phyloP scores from a whole-genome alignment of 2,113 vertebrate genomes.

The Actenoides hombroni region DNA sequence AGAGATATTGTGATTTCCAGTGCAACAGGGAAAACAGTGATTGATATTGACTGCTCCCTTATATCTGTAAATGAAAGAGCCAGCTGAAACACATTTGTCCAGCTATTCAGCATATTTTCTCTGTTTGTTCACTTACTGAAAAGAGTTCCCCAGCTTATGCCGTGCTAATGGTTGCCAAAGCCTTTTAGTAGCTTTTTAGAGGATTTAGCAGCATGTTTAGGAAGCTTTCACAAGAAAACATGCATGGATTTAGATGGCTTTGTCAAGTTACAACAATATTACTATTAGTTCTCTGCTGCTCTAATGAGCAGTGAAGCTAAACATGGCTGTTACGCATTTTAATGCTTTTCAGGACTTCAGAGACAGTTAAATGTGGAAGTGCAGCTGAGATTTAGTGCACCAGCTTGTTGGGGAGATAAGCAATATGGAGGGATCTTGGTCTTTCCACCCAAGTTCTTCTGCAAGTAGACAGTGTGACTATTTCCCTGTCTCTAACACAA shows the following conservation, averaged over 20 bases:
- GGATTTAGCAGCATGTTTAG: conserved; percentile 77
- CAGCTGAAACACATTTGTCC: conserved; percentile 77
- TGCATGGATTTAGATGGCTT: conserved; percentile 73
- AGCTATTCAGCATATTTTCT: conserved; percentile 77
- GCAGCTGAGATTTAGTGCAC: not conserved
- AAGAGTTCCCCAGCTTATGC: conserved; percentile 69
- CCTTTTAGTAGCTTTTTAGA: conserved; percentile 74
- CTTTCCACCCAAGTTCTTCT: not conserved
- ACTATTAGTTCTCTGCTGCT: conserved; percentile 71
- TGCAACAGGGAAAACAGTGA: conserved; percentile 77
- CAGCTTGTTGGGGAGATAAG: not conserved
- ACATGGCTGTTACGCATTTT: conserved; percentile 51
- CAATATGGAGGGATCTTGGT: not conserved
- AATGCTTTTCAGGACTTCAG: conserved; percentile 47
- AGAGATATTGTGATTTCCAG: conserved; percentile 76
- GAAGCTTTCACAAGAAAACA: conserved; percentile 74
- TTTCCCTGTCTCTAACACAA: not conserved
- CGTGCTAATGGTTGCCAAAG: conserved; percentile 74
- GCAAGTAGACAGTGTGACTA: not conserved
- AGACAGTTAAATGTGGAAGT: not conserved
- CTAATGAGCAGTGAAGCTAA: conserved; percentile 69
- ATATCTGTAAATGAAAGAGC: conserved; percentile 74
- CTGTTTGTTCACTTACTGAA: conserved; percentile 78
- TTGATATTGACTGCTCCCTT: conserved; percentile 72
- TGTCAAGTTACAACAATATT: conserved; percentile 75